These are phyloP conservation scores for Teleiodes luculella DNA, from an alignment of 2,888 invertebrate species.

Conservation along the genomic window DNA sequence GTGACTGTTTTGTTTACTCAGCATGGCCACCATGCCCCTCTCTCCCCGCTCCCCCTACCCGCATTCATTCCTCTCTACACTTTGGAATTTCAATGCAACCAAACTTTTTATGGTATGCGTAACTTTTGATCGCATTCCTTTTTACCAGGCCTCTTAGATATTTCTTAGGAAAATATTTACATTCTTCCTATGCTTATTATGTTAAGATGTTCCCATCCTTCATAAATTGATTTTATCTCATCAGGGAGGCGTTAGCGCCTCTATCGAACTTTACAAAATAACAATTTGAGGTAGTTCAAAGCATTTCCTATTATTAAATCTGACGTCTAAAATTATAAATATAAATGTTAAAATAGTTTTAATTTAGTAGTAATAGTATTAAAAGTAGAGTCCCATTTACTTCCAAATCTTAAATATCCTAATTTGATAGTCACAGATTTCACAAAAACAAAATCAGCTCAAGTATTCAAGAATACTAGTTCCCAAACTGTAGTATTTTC, in stretches of 20 bases:
- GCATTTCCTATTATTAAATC: too few species aligned
- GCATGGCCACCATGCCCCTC: conserved; percentile 35
- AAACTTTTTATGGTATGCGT: conserved; percentile 46
- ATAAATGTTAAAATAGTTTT: too few species aligned
- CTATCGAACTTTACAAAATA: too few species aligned
- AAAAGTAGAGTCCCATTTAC: too few species aligned
- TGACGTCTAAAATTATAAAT: too few species aligned
- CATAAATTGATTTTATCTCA: neutral
- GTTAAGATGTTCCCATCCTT: conserved; percentile 22
- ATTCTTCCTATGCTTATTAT: conserved; percentile 14
- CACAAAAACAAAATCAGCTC: too few species aligned
- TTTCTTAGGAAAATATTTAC: conserved; percentile 34
- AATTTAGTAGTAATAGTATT: too few species aligned
- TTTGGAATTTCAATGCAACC: conserved; percentile 56
- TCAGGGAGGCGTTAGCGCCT: neutral
- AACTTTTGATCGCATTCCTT: conserved; percentile 54
- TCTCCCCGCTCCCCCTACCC: conserved; percentile 22
- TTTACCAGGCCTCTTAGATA: conserved; percentile 41
- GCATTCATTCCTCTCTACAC: conserved; percentile 46
- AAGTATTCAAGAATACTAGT: too few species aligned
- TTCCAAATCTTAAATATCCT: too few species aligned
- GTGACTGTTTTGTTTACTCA: conserved; percentile 71
- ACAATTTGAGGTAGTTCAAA: too few species aligned
- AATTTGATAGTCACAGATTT: too few species aligned
- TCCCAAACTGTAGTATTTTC: too few species aligned